Evolutionary conservation across 2,888 invertebrate genomes (phyloP).

Genomic region (Drosophila robusta): DNA sequence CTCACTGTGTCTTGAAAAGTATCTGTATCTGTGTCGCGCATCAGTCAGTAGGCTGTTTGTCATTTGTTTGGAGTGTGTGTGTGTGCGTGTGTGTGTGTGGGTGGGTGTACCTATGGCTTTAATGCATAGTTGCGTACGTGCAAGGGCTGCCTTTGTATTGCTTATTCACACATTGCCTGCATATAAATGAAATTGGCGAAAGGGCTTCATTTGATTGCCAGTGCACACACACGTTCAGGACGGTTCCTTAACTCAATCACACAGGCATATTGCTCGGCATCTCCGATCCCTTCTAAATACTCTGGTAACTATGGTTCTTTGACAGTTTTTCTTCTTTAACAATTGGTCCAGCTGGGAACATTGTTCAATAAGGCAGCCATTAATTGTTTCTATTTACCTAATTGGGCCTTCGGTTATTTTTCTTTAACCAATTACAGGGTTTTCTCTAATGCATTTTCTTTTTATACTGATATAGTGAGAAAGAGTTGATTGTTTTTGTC

Average conservation of each 20-base stretch:
- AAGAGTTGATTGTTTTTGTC: too few relatives aligned
- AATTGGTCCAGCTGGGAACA: too few relatives aligned
- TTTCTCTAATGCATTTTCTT: too few relatives aligned
- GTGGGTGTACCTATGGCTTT: slow-evolving; percentile 42
- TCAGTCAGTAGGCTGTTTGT: slow-evolving; percentile 32
- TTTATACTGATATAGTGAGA: too few relatives aligned
- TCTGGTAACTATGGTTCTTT: background rate
- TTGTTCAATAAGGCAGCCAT: background rate
- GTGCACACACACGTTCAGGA: slow-evolving; percentile 43
- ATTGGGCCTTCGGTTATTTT: too few relatives aligned
- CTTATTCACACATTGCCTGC: slow-evolving; percentile 59
- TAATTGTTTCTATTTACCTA: background rate
- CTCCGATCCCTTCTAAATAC: background rate
- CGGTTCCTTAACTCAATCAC: slow-evolving; percentile 21
- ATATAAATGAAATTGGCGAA: slow-evolving; percentile 61
- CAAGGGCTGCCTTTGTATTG: slow-evolving; percentile 41
- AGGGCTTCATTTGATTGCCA: slow-evolving; percentile 71
- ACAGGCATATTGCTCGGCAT: background rate
- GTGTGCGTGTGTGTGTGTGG: background rate
- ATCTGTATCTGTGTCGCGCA: slow-evolving; percentile 1
- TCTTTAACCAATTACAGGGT: too few relatives aligned
- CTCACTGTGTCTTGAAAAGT: slow-evolving; percentile 4
- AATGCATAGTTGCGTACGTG: slow-evolving; percentile 62
- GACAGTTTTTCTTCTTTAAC: background rate
- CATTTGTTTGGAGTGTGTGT: slow-evolving; percentile 15